A percentile compares a stretch with the other conserved stretches of the same genome.
Conservation (phyloP, 2,888 invertebrate genomes). For the Gordius sp. region DNA sequence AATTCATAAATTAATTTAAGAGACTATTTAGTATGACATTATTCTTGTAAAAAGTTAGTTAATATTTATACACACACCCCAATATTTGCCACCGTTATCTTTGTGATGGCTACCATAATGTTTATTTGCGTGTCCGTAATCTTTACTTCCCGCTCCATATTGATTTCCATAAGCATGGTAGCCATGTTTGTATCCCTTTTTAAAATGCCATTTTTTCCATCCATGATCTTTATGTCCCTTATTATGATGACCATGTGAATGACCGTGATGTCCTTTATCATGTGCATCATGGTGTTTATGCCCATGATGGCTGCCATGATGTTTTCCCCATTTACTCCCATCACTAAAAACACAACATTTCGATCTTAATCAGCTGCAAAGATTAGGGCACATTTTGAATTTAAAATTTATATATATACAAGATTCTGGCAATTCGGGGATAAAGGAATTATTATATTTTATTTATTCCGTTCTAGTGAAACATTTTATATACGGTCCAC, state of each 20-base stretch:
- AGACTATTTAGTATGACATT: no score
- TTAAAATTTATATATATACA: no score
- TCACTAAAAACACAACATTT: no score
- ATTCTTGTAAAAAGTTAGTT: no score
- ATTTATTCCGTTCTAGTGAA: no score
- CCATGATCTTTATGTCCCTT: not conserved
- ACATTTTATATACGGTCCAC: no score
- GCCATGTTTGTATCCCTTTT: slow-evolving; percentile 7
- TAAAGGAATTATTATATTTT: no score
- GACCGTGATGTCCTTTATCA: slow-evolving; percentile 4
- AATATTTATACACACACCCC: not conserved
- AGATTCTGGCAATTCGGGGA: no score
- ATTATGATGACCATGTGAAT: slow-evolving; percentile 3
- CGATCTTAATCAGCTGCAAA: no score
- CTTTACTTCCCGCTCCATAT: not conserved
- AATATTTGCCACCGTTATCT: not conserved
- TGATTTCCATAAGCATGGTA: slow-evolving; percentile 4
- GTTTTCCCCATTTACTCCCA: not conserved
- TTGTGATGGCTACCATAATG: slow-evolving; percentile 9
- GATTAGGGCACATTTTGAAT: no score
- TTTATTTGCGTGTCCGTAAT: slow-evolving; percentile 2
- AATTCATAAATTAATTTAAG: no score
- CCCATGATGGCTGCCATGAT: not conserved
- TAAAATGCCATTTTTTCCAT: slow-evolving; percentile 6
- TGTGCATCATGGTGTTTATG: not conserved